A percentile compares a stretch with the other conserved stretches of the same genome.
Conservation (phyloP, 30 jellyfish, hydroid and myxozoan species). For the Aurelia aurita region DNA sequence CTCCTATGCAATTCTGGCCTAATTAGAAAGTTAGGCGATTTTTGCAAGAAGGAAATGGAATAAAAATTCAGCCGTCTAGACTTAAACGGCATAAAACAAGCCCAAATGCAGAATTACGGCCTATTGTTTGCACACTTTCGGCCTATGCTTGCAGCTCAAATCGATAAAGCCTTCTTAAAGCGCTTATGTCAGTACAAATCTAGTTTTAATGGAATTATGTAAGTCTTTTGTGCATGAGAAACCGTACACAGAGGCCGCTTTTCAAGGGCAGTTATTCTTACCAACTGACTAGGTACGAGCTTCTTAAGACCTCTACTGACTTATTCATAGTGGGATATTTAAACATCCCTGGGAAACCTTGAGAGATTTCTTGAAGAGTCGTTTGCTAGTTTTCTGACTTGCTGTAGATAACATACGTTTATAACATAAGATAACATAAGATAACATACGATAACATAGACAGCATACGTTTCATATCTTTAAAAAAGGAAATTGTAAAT, state of each 20-base stretch:
- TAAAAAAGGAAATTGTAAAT: no score
- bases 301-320: no score
- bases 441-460: no score
- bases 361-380: no score
- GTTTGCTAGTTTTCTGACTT: no score
- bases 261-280: neutral
- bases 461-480: no score
- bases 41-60: slow-evolving; percentile 13
- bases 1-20: neutral
- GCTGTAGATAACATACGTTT: no score
- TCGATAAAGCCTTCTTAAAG: slow-evolving; percentile 65
- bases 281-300: no score
- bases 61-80: slow-evolving; percentile 47
- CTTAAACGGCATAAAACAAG: slow-evolving; percentile 38
- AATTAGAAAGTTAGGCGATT: slow-evolving; percentile 5
- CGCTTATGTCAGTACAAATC: slow-evolving; percentile 75
- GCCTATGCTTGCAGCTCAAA: slow-evolving; percentile 60
- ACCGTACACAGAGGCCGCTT: slow-evolving; percentile 55
- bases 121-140: slow-evolving; percentile 60
- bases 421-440: no score
- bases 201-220: slow-evolving; percentile 73
- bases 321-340: neutral
- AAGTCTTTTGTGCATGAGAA: slow-evolving; percentile 44
- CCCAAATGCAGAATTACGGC: slow-evolving; percentile 29
- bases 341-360: neutral